Conservation (phyloP, 2,888 invertebrate species). For the Isotomurus palustris region DNA sequence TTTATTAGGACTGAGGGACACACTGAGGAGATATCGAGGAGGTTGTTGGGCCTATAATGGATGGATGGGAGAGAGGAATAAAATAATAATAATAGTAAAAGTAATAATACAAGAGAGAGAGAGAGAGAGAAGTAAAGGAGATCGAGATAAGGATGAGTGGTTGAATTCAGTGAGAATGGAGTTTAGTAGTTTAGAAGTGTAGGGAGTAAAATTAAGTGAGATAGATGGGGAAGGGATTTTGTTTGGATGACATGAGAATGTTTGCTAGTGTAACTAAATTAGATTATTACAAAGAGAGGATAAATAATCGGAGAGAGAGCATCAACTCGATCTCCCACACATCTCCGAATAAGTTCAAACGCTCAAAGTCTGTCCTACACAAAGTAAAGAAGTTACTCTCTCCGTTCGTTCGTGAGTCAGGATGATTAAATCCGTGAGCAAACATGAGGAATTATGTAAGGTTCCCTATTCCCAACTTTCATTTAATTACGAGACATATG, state of each 20-base stretch:
- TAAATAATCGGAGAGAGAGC: not conserved
- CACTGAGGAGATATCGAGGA: too few relatives aligned
- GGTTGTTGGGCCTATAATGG: too few relatives aligned
- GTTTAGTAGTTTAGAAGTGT: too few relatives aligned
- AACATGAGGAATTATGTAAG: slow-evolving; percentile 19
- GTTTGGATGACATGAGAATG: slow-evolving; percentile 2
- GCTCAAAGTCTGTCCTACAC: too few relatives aligned
- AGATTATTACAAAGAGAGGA: not conserved
- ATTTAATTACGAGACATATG: slow-evolving; percentile 46
- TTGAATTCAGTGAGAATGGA: not conserved
- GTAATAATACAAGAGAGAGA: not conserved
- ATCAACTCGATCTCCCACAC: too few relatives aligned
- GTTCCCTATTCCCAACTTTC: slow-evolving; percentile 38
- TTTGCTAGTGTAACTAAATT: not conserved
- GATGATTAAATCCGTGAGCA: slow-evolving; percentile 28
- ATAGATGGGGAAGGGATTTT: slow-evolving; percentile 5
- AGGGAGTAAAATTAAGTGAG: slow-evolving; percentile 3
- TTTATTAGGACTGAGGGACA: too few relatives aligned
- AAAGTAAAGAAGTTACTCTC: too few relatives aligned
- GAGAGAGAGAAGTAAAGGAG: not conserved
- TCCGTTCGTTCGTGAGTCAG: too few relatives aligned
- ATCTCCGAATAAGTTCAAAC: too few relatives aligned
- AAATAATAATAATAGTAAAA: too few relatives aligned
- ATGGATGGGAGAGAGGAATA: too few relatives aligned
- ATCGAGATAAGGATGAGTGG: not conserved